Evolutionary conservation across 2,888 invertebrate genomes (phyloP).

Genomic region (Tenthredo mesomela): DNA sequence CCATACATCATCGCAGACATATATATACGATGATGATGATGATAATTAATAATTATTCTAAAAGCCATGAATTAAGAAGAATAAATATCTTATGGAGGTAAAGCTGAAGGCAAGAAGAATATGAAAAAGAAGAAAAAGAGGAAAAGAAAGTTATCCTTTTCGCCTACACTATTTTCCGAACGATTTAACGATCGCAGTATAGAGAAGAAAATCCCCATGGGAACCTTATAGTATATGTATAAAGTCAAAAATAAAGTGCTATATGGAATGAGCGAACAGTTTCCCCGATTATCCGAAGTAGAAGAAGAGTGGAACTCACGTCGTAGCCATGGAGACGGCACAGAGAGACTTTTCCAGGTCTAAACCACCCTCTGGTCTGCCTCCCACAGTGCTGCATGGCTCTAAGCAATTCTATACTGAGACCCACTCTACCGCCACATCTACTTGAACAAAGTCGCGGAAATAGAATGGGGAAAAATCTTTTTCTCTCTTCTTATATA

Average conservation of each 20-base stretch:
- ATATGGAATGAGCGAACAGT: background rate
- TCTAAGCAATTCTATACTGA: constrained; percentile 1
- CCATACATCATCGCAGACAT: background rate
- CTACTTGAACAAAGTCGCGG: constrained; percentile 39
- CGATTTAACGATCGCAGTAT: background rate
- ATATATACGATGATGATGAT: background rate
- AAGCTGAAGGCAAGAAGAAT: background rate
- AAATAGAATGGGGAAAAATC: constrained; percentile 39
- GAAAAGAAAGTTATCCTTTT: background rate
- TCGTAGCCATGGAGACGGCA: constrained; percentile 71
- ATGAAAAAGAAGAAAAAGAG: too few relatives aligned
- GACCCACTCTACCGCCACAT: background rate
- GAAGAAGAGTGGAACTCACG: constrained; percentile 46
- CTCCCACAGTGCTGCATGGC: background rate
- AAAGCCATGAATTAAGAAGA: background rate
- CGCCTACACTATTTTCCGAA: background rate
- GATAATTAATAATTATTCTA: background rate
- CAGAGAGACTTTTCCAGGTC: constrained; percentile 61
- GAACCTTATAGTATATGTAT: constrained; percentile 8
- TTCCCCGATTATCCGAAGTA: constrained; percentile 63
- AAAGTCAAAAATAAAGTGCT: constrained; percentile 46
- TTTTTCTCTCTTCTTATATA: constrained; percentile 6
- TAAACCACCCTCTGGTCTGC: background rate
- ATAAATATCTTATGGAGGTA: too few relatives aligned
- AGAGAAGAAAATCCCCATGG: background rate